Evolutionary conservation across 2,113 vertebrate species (phyloP).

Genomic region (Struthidea cinerea): DNA sequence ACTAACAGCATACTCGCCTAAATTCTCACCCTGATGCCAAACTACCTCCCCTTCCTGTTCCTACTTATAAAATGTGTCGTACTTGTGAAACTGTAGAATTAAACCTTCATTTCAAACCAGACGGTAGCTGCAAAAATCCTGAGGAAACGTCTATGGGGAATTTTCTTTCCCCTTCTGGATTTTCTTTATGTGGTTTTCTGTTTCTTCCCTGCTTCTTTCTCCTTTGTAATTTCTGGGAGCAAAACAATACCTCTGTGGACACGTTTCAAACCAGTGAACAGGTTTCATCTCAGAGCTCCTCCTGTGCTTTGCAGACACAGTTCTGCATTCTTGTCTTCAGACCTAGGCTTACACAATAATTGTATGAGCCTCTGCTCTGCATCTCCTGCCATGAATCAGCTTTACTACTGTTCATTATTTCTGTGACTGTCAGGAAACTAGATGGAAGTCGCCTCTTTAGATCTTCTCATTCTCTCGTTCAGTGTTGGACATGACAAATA

Average conservation of each 20-base stretch:
- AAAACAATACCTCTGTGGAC: not conserved
- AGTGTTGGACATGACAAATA: not conserved
- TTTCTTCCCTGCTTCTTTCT: not conserved
- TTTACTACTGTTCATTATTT: conserved; percentile 1
- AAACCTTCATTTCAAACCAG: conserved; percentile 18
- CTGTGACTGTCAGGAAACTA: not conserved
- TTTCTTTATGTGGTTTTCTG: not conserved
- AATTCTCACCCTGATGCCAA: not conserved
- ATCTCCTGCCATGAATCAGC: not conserved
- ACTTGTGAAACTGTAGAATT: not conserved
- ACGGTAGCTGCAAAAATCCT: not conserved
- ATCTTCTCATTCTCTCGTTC: not conserved
- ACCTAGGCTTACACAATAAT: not conserved
- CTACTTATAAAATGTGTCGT: not conserved
- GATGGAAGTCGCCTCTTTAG: not conserved
- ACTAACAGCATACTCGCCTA: not conserved
- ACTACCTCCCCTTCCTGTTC: not conserved
- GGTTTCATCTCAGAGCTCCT: not conserved
- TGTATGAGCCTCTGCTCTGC: not conserved
- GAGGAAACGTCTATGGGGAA: not conserved
- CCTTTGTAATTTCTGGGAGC: not conserved
- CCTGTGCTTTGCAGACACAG: not conserved
- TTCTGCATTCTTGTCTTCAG: not conserved
- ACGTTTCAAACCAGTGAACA: not conserved
- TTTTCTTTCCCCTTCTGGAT: not conserved